A percentile compares a stretch with the other conserved stretches of the same genome.
Evolutionary conservation across 2,888 invertebrate genomes (phyloP).

Genomic region (Gandaritis pyraliata): DNA sequence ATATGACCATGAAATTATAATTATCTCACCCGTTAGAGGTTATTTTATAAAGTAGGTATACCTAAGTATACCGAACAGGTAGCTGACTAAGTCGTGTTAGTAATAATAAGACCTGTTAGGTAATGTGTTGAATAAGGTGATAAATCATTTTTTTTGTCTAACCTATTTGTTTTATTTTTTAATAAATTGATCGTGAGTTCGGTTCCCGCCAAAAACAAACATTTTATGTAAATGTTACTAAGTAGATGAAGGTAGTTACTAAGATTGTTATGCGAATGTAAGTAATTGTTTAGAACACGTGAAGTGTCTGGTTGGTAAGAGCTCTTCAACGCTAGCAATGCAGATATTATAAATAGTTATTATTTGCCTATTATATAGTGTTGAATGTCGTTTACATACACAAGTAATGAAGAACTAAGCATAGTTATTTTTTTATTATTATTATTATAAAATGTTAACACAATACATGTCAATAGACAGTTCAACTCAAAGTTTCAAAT

Average conservation of each 20-base stretch:
- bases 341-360: not conserved
- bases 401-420: too few relatives aligned
- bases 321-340: constrained; percentile 10
- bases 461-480: too few relatives aligned
- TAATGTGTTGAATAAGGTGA: not conserved
- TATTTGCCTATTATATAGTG: not conserved
- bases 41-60: constrained; percentile 9
- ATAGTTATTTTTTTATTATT: too few relatives aligned
- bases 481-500: too few relatives aligned
- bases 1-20: constrained; percentile 15
- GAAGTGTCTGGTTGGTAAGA: constrained; percentile 5
- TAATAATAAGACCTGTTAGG: not conserved
- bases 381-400: not conserved
- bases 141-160: not conserved
- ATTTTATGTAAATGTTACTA: too few relatives aligned
- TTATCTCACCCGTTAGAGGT: not conserved
- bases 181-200: too few relatives aligned
- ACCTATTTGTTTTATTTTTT: too few relatives aligned
- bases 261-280: not conserved
- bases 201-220: too few relatives aligned
- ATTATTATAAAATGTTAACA: too few relatives aligned
- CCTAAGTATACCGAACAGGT: not conserved
- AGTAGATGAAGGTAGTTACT: too few relatives aligned
- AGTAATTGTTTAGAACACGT: constrained; percentile 9
- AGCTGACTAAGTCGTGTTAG: constrained; percentile 2